A percentile compares a stretch with the other conserved stretches of the same genome.
Evolutionary conservation across 2,888 invertebrate genomes (phyloP).

Genomic region (Opisthograptis luteolata): DNA sequence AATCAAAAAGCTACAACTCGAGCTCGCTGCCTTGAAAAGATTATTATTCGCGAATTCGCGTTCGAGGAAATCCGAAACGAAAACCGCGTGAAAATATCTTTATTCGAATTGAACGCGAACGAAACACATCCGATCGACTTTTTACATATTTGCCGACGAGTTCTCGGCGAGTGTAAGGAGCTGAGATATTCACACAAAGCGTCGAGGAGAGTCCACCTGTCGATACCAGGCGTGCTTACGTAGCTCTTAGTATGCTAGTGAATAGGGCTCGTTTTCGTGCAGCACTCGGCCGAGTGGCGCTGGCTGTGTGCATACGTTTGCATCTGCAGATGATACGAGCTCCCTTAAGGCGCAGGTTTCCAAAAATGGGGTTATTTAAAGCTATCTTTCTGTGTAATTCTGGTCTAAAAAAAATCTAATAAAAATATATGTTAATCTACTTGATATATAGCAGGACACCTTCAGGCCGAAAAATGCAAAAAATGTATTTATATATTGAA

Average conservation of each 20-base stretch:
- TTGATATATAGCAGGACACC: no score
- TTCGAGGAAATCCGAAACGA: slow-evolving; percentile 5
- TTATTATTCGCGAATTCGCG: neutral
- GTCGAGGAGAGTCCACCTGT: slow-evolving; percentile 17
- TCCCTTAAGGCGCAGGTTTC: no score
- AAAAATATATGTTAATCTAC: no score
- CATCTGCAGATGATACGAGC: slow-evolving; percentile 40
- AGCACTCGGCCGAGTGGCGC: neutral
- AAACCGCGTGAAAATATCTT: slow-evolving; percentile 12
- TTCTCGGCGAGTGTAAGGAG: slow-evolving; percentile 2
- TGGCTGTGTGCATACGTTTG: slow-evolving; percentile 41
- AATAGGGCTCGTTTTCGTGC: slow-evolving; percentile 1
- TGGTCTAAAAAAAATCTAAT: no score
- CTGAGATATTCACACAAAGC: slow-evolving; percentile 12
- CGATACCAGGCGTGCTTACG: slow-evolving; percentile 2
- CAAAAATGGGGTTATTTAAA: no score
- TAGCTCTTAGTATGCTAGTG: slow-evolving; percentile 6
- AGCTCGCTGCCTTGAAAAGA: neutral
- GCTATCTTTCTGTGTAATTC: no score
- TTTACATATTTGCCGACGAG: slow-evolving; percentile 24
- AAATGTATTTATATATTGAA: no score
- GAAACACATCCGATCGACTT: slow-evolving; percentile 25
- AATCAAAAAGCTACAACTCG: neutral
- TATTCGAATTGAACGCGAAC: slow-evolving; percentile 3
- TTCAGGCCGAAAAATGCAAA: no score